Conservation (phyloP, 2,888 invertebrate species). For the Glomeris marginata region DNA sequence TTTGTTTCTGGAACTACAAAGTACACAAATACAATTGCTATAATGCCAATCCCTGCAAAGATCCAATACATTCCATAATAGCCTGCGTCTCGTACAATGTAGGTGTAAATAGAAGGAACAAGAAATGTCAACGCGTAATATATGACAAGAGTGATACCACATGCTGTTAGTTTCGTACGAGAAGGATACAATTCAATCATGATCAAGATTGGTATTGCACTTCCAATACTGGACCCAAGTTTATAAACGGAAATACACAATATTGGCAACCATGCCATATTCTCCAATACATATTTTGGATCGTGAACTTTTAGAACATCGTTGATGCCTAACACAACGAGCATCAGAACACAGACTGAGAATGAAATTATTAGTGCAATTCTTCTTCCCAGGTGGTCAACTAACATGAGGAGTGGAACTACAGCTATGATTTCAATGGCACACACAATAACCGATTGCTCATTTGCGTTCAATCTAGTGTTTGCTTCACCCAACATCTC, state of each 20-base stretch:
- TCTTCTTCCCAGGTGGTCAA: constrained; percentile 13
- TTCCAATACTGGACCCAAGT: neutral
- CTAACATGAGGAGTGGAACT: neutral
- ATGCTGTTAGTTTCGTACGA: neutral
- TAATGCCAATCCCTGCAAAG: constrained; percentile 2
- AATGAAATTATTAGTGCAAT: constrained; percentile 13
- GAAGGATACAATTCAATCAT: constrained; percentile 5
- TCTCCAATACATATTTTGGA: no score
- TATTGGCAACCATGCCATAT: no score
- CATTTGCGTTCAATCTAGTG: no score
- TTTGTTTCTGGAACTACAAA: constrained; percentile 8
- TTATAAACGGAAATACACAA: neutral
- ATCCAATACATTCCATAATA: constrained; percentile 4
- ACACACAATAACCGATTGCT: no score
- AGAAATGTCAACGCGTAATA: constrained; percentile 1
- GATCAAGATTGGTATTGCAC: constrained; percentile 3
- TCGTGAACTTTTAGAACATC: no score
- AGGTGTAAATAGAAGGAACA: constrained; percentile 1
- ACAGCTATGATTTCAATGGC: no score
- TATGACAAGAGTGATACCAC: constrained; percentile 1
- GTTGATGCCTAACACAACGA: no score
- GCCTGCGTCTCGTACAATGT: neutral
- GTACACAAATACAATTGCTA: neutral
- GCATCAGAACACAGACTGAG: no score
- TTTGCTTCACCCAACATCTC: no score